Base-by-base conservation (phyloP, 1,140 invertebrate species). In the Trissolcus basalis region DNA sequence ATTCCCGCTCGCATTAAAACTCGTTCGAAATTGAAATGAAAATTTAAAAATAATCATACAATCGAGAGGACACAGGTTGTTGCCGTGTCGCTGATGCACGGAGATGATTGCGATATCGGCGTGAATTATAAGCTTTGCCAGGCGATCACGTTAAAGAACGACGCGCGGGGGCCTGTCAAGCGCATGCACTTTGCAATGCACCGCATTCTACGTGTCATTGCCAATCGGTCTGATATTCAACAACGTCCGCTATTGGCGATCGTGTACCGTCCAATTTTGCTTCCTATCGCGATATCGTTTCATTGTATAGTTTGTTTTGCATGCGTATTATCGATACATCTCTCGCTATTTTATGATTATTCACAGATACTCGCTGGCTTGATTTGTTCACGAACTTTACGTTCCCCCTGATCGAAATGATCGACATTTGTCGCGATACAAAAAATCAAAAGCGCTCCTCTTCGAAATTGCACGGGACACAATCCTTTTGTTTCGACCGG, bases 41-140 rank as follows among this genome's bases (percentile, higher is more conserved):
- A 67, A 49, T 67, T 74, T 60, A 11, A 55, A 74, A 61, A 74
- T 67, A 67, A 74, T 73, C 58, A 60, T 65, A 65, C 47, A 67
- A 67, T 47, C 43, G 55, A 67, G 56, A 56, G 48, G 65, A 67
- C 59, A 48, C 60, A 65, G 70, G 70, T 67, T 74, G 63, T 67
- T 74, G 36, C 3, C 27, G 47, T 35, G 60, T 45, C 67, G 67
- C 65, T 44, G 58, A 63, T 60, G 61, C 51, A 39, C 55, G 19
- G 65, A 75, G 64, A 79, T 74, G 64, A 73, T 58, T 58, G 73
- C 69, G 68, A 72, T 77, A 79, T 77, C 72, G 56, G 75, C 63
- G 71, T 79, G 75, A 82, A 82, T 81, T 80, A 82, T 78, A 80
- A 81, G 76, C 79, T 74, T 75, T 72, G 48, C 63, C 76, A 70